Evolutionary conservation across 2,797 vertebrate species (phyloP), one percentile per base, ranked within the genome.

Genomic region (Parotocinclus haroldoi): DNA sequence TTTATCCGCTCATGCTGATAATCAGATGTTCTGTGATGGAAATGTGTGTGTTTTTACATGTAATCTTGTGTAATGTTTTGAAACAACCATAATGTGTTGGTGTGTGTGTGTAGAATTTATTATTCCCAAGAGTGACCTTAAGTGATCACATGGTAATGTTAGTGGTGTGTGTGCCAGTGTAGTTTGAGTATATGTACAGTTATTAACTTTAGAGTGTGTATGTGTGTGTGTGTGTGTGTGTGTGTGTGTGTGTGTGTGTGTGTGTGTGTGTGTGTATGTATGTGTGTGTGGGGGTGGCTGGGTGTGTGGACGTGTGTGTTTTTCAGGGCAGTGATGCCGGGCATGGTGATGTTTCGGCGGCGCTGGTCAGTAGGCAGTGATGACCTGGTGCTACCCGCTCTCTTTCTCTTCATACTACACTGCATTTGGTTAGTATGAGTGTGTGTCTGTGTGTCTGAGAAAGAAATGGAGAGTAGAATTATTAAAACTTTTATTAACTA

Each of bases 301-400:
- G n/a, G 10, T 71, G 51, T 51, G 45, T 52, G 37, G 53, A 10
- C 67, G 39, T 63, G 45, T 56, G 37, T 76, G 58, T 71, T 58
- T 74, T 71, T 42, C 62, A 91, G 90, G 88, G 88, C 87, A 89
- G 89, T 91, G 87, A 99, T 99, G 96, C 96, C 96, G 82, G 96
- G 96, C 79, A 99, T 98, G 80, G 96, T 99, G 78, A 95, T 99
- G 90, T 99, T 99, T 89, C 94, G 96, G 87, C 93, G 97, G 82
- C 96, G 97, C 92, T 99, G 97, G 97, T 99, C 97, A 93, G 97
- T 99, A 81, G 97, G 96, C 89, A 99, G 96, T 80, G 97, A 99
- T 93, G 97, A 99, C 93, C 93, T 99, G 76, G 97, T 99, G 90
- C 86, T 99, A 88, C 97, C 97, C 0, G 97, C 95, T 58, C 86